phyloP scores from a whole-genome alignment of 2,113 vertebrate species.

The Eretmodus cyanostictus region DNA sequence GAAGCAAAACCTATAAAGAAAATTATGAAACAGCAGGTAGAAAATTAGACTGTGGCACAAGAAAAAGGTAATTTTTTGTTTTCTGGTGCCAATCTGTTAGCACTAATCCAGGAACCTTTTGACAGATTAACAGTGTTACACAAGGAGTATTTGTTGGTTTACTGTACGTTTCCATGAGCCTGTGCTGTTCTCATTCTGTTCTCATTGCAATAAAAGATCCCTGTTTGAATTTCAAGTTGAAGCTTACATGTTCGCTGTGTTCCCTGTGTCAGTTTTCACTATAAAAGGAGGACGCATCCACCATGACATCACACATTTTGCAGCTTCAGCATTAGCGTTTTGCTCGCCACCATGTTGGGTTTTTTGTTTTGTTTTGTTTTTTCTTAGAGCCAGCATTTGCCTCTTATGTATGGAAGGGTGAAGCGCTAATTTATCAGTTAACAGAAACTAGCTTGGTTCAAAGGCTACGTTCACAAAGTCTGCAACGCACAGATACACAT shows the following conservation, averaged over 20 bases:
- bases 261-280: background rate
- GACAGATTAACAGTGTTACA: background rate
- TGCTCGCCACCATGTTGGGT: background rate
- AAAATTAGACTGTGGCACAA: background rate
- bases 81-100: background rate
- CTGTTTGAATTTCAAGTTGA: background rate
- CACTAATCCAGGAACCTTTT: background rate
- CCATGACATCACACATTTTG: background rate
- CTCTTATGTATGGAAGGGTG: background rate
- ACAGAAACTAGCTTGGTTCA: background rate
- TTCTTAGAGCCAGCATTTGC: background rate
- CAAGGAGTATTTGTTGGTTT: background rate
- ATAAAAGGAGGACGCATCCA: fast-evolving
- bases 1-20: background rate
- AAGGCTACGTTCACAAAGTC: background rate
- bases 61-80: background rate
- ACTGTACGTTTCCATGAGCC: background rate
- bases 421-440: fast-evolving
- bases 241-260: background rate
- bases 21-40: background rate
- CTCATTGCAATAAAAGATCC: background rate
- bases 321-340: background rate
- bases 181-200: background rate
- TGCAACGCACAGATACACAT: background rate
- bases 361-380: background rate